phyloP scores from a whole-genome alignment of 2,113 vertebrate species.

The Neolamprologus fasciatus region DNA sequence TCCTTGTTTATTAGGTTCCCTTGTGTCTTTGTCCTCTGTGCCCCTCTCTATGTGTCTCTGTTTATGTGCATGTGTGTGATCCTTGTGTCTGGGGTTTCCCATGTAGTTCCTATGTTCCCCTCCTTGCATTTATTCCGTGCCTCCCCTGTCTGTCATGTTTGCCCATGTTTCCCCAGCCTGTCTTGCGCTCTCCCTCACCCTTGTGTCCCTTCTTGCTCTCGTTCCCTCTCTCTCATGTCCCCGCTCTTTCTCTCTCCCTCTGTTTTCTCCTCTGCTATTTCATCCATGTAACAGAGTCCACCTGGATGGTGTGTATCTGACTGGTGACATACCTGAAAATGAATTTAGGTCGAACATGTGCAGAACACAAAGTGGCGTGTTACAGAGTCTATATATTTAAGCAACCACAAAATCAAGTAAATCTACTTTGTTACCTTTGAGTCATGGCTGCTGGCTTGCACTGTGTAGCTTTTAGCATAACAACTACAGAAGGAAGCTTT shows the following conservation, averaged over 20 bases:
- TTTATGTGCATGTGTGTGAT: rapidly evolving
- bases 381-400: neutral
- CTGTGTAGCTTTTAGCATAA: rapidly evolving
- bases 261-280: neutral
- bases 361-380: neutral
- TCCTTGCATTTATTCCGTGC: neutral
- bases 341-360: neutral
- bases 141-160: neutral
- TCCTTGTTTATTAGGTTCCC: no score
- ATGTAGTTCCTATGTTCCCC: neutral
- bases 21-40: no score
- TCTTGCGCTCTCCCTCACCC: neutral
- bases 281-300: neutral
- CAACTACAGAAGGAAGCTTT: neutral
- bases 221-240: neutral
- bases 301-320: neutral
- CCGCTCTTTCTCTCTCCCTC: neutral
- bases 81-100: rapidly evolving
- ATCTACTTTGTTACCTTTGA: neutral
- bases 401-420: neutral
- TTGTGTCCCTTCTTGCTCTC: neutral
- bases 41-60: no score
- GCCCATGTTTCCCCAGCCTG: neutral
- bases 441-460: rapidly evolving
- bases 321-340: neutral